phyloP scores from a whole-genome alignment of 2,113 vertebrate species.

The Falcunculus frontatus region DNA sequence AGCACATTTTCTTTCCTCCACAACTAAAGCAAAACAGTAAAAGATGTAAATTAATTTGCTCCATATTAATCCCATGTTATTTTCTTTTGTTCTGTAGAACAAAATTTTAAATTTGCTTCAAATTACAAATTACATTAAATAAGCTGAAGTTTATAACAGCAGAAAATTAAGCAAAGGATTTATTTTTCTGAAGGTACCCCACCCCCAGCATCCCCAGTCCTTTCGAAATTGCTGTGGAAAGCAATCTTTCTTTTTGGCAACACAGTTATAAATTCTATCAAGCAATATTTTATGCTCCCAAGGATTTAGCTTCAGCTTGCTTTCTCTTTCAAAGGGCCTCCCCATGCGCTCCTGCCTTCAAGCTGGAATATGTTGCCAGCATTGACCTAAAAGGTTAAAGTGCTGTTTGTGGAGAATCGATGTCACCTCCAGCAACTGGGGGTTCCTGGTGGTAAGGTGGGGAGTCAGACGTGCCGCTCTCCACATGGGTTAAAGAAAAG shows the following conservation, averaged over 20 bases:
- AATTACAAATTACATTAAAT: not conserved
- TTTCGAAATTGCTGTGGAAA: not conserved
- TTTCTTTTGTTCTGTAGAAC: not conserved
- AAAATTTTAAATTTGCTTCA: not conserved
- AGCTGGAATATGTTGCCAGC: not conserved
- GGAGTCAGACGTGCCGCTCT: not conserved
- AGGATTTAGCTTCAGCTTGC: not conserved
- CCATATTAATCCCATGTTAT: not conserved
- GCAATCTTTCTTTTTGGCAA: not conserved
- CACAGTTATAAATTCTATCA: not conserved
- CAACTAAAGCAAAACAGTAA: not conserved
- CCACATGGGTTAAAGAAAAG: not conserved
- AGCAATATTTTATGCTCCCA: not conserved
- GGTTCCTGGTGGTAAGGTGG: not conserved
- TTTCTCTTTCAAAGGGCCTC: not conserved
- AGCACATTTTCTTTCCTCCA: not conserved
- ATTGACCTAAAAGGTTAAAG: not conserved
- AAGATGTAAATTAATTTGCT: not conserved
- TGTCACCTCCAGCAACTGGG: not conserved
- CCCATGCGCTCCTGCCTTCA: rapidly evolving
- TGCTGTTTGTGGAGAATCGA: not conserved
- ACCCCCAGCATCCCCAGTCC: not conserved
- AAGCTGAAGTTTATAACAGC: not conserved
- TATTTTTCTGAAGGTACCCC: not conserved
- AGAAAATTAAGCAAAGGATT: not conserved